These are phyloP conservation scores for Margaritifera margaritifera DNA, from an alignment of 2,888 invertebrate species.

Conservation along the genomic window DNA sequence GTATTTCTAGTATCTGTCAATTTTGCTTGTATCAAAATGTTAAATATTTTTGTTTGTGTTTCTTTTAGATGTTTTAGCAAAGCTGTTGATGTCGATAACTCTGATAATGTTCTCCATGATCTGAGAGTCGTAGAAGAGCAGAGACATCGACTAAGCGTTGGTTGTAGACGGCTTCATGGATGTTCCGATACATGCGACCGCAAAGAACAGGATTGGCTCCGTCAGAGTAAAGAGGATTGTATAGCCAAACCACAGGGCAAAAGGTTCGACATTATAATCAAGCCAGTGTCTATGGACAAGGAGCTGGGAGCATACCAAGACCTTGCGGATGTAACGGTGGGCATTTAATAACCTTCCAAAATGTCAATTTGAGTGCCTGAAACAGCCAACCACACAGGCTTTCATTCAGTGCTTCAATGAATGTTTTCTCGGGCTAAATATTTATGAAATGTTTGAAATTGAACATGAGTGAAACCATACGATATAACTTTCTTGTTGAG, in stretches of 20 bases:
- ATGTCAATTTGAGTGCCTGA: no score
- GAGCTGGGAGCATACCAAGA: constrained; percentile 5
- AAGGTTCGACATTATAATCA: constrained; percentile 4
- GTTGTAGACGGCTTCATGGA: constrained; percentile 4
- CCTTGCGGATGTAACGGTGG: constrained; percentile 9
- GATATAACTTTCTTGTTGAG: no score
- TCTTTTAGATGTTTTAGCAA: constrained; percentile 20
- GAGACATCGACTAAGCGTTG: no score
- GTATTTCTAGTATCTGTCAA: no score
- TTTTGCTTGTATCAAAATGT: no score
- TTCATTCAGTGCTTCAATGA: no score
- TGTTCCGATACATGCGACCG: constrained; percentile 14
- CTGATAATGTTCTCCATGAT: constrained; percentile 7
- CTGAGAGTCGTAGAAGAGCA: constrained; percentile 3
- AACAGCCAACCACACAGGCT: no score
- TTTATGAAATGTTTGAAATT: no score
- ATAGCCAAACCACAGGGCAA: constrained; percentile 4
- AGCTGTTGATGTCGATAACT: constrained; percentile 4
- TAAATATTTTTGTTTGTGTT: no score
- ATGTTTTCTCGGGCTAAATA: no score
- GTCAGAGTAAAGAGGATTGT: constrained; percentile 5
- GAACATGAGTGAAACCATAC: no score
- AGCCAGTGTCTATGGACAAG: constrained; percentile 8
- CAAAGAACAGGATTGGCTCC: constrained; percentile 8
- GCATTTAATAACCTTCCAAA: no score